Conservation (phyloP, 2,888 invertebrate genomes). For the Rhopalosiphum nymphaeae region DNA sequence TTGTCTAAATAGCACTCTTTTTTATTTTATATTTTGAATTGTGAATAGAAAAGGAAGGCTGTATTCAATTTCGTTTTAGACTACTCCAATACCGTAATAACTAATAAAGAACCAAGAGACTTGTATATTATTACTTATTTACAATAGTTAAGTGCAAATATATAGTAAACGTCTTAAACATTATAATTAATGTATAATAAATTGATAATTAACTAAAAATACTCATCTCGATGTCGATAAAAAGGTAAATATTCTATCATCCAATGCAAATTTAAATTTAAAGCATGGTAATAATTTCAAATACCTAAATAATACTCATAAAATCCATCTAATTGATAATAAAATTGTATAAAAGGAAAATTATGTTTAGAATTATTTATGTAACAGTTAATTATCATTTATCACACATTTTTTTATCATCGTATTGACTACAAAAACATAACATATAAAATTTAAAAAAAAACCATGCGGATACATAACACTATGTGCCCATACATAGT, state of each 20-base stretch:
- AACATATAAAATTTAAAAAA: not conserved
- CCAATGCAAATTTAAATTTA: not conserved
- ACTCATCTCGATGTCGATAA: not conserved
- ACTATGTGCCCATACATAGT: not conserved
- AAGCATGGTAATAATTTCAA: not conserved
- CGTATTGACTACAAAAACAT: not conserved
- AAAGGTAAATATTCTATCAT: not conserved
- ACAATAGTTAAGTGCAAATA: not conserved
- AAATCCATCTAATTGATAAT: not conserved
- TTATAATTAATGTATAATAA: not conserved
- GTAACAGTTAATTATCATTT: not conserved
- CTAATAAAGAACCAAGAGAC: not conserved
- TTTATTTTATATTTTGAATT: not conserved
- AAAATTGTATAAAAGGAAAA: not conserved
- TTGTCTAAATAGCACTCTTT: not conserved
- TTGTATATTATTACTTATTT: not conserved
- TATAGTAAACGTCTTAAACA: not conserved
- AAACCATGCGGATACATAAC: not conserved
- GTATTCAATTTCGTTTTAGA: not conserved
- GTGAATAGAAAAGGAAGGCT: not conserved
- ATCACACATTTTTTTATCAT: not conserved
- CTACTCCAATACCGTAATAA: not conserved
- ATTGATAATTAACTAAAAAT: not conserved
- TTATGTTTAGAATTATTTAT: not conserved
- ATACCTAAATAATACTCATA: not conserved